These are phyloP conservation scores for Crepidodera aurea DNA, from an alignment of 2,888 invertebrate species.

Conservation along the genomic window DNA sequence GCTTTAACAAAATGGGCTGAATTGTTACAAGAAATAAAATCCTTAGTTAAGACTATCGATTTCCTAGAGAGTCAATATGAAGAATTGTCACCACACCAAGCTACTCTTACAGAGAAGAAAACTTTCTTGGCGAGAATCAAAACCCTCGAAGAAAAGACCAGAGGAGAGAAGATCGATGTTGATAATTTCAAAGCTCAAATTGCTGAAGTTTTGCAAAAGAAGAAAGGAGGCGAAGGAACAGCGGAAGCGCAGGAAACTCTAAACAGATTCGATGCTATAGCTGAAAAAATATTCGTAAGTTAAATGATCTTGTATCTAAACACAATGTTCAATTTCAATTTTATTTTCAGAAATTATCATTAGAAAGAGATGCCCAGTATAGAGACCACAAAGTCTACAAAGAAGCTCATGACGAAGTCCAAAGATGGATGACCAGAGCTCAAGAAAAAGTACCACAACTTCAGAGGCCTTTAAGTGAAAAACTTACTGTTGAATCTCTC, in stretches of 20 bases:
- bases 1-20: constrained; percentile 92
- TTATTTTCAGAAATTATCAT: constrained; percentile 67
- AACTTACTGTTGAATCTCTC: constrained; percentile 87
- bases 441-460: constrained; percentile 89
- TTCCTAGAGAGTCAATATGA: constrained; percentile 78
- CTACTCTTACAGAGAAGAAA: constrained; percentile 86
- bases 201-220: constrained; percentile 84
- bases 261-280: constrained; percentile 81
- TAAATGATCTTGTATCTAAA: constrained; percentile 26
- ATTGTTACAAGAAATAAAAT: constrained; percentile 86
- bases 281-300: constrained; percentile 74
- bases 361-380: constrained; percentile 85
- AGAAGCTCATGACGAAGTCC: constrained; percentile 89
- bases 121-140: constrained; percentile 86
- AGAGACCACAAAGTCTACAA: constrained; percentile 89
- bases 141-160: constrained; percentile 84
- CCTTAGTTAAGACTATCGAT: constrained; percentile 81
- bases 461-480: constrained; percentile 84
- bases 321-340: neutral
- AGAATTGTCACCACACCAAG: constrained; percentile 78
- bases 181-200: constrained; percentile 86
- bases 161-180: constrained; percentile 89
- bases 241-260: constrained; percentile 86
- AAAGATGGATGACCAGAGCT: constrained; percentile 86
- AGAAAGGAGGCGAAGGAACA: constrained; percentile 84